Base-by-base conservation (phyloP, 2,113 vertebrate species). In the Thalassoma bifasciatum region DNA sequence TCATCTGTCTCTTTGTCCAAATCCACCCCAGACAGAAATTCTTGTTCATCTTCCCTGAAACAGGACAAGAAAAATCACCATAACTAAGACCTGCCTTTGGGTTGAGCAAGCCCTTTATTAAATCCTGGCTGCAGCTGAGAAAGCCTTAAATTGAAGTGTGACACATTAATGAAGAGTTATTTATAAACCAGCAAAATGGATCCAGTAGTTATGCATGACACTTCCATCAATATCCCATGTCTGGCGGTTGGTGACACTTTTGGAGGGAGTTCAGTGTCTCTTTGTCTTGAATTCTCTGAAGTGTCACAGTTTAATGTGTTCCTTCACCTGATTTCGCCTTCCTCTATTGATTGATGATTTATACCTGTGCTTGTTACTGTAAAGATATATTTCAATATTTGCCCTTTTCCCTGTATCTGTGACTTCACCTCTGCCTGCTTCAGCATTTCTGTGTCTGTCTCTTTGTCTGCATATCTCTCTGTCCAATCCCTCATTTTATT, bases 131-230 rank as follows among this genome's bases (percentile, higher is more conserved):
- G 58, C 67, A 66, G 69, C 57, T 85, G 19, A 57, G 79, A 82
- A 79, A 59, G 22, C 50, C 36, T 52, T 65, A 67, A 75, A 73
- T 78, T 60, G 36, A 64, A 74, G 71, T 53, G 46, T 75, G 77
- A 75, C 77, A 77, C 68, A 75, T 75, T 83, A 75, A 81, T 81
- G 36, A 77, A 79, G 47, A 57, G 62, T 66, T 77, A 78, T 86
- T 76, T 82, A 76, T 88, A 66, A 87, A 73, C 78, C 65, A 74
- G 66, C 72, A 30, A 78, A 81, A 77, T 50, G 68, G 72, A 67
- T 74, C 37, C 19, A n/a, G 64, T 40, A 13, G 23, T 26, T 65
- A 7, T 69, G 12, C 75, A 58, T 51, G 57, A 62, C 30, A 46
- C 38, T 57, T 54, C 71, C 81, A 87, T 86, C 61, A 66, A 74